These are phyloP conservation scores for Struthidea cinerea DNA, from an alignment of 2,113 vertebrate species.

Conservation along the genomic window DNA sequence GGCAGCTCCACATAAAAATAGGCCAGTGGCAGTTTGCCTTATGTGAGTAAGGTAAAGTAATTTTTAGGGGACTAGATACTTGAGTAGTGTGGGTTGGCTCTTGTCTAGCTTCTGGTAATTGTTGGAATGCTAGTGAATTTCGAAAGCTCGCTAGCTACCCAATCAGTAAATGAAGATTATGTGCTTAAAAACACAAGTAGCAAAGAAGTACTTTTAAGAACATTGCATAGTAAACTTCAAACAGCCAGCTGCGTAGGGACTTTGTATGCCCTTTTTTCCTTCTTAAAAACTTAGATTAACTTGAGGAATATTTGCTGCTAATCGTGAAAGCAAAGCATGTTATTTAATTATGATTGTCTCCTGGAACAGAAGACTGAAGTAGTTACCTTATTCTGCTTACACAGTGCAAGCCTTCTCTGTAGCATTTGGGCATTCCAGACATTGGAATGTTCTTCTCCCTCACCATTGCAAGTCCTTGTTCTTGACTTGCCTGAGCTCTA, in stretches of 20 bases:
- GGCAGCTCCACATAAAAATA: neutral
- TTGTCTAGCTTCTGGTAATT: neutral
- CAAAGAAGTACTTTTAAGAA: neutral
- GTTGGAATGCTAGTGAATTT: neutral
- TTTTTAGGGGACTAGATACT: neutral
- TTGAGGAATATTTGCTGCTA: slow-evolving; percentile 5
- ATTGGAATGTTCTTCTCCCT: neutral
- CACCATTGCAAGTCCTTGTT: neutral
- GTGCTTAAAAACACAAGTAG: neutral
- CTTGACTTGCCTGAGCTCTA: neutral
- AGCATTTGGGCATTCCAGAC: neutral
- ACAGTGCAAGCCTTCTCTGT: neutral
- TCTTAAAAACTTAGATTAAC: neutral
- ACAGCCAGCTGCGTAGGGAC: neutral
- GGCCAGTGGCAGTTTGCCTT: neutral
- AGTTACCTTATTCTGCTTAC: neutral
- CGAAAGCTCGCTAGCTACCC: neutral
- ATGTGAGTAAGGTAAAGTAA: neutral
- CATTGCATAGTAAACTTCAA: neutral
- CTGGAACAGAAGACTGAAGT: neutral
- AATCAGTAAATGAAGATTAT: neutral
- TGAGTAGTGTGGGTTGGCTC: neutral
- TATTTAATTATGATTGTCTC: neutral
- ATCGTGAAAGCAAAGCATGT: neutral
- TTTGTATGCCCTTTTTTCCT: neutral